Conservation (phyloP, 2,888 invertebrate species). For the Acleris literana region DNA sequence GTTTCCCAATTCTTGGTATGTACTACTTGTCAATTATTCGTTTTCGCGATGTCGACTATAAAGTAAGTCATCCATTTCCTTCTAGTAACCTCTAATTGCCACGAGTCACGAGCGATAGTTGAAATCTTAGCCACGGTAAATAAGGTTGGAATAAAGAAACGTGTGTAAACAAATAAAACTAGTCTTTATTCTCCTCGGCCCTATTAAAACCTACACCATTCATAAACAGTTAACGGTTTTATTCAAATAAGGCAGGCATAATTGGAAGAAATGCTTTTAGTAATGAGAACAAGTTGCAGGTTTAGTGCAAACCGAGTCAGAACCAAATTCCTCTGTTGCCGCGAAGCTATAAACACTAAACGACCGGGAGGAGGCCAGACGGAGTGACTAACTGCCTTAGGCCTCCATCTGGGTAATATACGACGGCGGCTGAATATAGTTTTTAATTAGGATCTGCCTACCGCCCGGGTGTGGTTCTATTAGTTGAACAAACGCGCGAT, state of each 20-base stretch:
- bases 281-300: slow-evolving; percentile 28
- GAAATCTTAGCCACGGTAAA: neutral
- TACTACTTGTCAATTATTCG: too few relatives aligned
- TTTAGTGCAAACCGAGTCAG: slow-evolving; percentile 38
- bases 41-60: neutral
- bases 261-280: slow-evolving; percentile 21
- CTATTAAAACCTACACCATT: neutral
- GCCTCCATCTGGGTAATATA: slow-evolving; percentile 70
- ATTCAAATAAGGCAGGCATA: slow-evolving; percentile 12
- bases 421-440: slow-evolving; percentile 70
- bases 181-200: neutral
- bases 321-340: slow-evolving; percentile 49
- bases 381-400: slow-evolving; percentile 66
- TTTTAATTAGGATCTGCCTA: slow-evolving; percentile 78
- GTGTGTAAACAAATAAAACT: too few relatives aligned
- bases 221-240: slow-evolving; percentile 2
- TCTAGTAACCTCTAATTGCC: neutral
- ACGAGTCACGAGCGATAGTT: neutral
- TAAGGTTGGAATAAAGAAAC: neutral
- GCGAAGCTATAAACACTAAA: slow-evolving; percentile 62
- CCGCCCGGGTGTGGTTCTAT: slow-evolving; percentile 69
- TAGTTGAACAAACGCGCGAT: slow-evolving; percentile 74
- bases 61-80: neutral
- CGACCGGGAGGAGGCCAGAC: slow-evolving; percentile 68
- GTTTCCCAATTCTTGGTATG: too few relatives aligned